Percentiles rank a stretch among this genome's conserved stretches.
Conservation (phyloP, 2,797 vertebrate genomes). For the Falco peregrinus region DNA sequence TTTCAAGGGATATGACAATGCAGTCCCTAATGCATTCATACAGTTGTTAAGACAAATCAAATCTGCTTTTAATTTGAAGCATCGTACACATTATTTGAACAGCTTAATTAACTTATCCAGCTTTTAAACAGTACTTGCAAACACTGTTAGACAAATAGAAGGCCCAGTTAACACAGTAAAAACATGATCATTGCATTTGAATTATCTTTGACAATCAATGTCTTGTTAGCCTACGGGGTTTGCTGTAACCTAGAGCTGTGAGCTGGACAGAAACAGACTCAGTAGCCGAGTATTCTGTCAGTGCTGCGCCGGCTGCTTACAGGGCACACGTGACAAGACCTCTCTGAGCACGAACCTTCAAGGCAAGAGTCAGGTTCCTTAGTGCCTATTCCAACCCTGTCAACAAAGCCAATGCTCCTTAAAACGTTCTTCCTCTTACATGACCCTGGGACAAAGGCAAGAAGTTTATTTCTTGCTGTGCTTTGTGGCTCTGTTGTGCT, state of each 20-base stretch:
- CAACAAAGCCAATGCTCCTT: neutral
- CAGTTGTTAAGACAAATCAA: neutral
- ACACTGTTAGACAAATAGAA: neutral
- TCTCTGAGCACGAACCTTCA: neutral
- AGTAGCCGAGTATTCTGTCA: neutral
- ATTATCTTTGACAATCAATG: neutral
- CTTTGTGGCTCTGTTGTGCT: neutral
- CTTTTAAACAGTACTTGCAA: neutral
- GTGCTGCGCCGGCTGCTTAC: neutral
- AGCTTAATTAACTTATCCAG: neutral
- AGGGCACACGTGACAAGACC: neutral
- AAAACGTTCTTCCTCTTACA: neutral
- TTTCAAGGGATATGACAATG: neutral
- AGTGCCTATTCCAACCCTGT: neutral
- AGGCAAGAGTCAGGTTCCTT: neutral
- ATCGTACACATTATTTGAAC: slow-evolving; percentile 5
- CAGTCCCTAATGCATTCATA: neutral
- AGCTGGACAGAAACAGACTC: neutral
- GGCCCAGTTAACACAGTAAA: neutral
- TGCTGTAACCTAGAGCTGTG: neutral
- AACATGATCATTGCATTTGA: neutral
- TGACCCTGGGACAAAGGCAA: neutral
- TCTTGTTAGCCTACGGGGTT: neutral
- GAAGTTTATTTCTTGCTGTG: neutral
- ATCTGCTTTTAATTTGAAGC: slow-evolving; percentile 22